Conservation (phyloP, 2,113 vertebrate species). For the Scytalopus superciliaris region DNA sequence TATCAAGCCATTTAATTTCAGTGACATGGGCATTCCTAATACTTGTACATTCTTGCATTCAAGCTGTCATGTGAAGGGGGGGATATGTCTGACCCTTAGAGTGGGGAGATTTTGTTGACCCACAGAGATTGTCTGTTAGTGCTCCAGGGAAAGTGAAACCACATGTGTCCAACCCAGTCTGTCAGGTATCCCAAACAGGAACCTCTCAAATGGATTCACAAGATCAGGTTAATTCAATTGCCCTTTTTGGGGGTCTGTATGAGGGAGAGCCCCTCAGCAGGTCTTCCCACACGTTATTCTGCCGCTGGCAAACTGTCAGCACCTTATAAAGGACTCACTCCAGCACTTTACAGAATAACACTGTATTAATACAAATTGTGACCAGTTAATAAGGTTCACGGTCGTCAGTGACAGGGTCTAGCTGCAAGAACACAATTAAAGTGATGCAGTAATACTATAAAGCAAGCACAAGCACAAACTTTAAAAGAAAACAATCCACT, state of each 20-base stretch:
- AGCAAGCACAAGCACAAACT: neutral
- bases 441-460: neutral
- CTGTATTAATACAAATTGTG: neutral
- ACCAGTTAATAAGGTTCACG: neutral
- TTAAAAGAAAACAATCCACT: neutral
- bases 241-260: neutral
- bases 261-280: neutral
- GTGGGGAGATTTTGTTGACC: neutral
- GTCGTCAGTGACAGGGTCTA: neutral
- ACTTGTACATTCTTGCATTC: neutral
- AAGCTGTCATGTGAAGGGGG: neutral
- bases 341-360: neutral
- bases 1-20: neutral
- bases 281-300: neutral
- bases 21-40: neutral
- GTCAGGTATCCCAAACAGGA: neutral
- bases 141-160: neutral
- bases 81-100: neutral
- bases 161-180: neutral
- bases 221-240: neutral
- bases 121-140: neutral
- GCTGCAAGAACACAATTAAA: neutral
- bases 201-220: neutral
- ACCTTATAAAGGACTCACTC: neutral
- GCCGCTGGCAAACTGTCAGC: neutral